Base-by-base conservation (phyloP, 2,113 vertebrate genomes). In the Xyliphius kryptos region DNA sequence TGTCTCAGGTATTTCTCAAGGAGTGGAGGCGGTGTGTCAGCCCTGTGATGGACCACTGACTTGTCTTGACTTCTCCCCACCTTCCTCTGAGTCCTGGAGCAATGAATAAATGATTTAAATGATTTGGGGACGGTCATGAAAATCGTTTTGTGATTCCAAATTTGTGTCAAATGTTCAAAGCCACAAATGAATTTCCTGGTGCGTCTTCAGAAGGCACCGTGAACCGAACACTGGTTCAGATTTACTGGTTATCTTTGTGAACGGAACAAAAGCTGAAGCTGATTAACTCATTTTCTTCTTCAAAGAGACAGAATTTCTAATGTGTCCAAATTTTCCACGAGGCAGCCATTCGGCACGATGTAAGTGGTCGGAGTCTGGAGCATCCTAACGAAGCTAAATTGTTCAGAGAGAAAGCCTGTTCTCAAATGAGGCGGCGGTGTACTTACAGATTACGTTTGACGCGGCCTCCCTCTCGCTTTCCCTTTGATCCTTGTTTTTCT, bases 381-480 rank as follows among this genome's bases (percentile, higher is more conserved):
- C 46, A 8, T 57, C 54, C 36, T 50, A 66, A 65, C 63, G 36
- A 57, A 57, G n/a, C 54, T 21, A 57, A 57, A 51, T 26, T 43
- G 46, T 26, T 38, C 19, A 41, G 63, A 26, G 26, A 57, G 55
- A 36, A 48, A 57, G 53, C 47, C 55, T 57, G 7, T 40, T 43
- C 47, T 52, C 51, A 47, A 37, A 56, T 55, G 22, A 67, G 40
- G 44, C 55, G 48, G 63, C 47, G 17, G 47, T 40, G 44, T 40
- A 48, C 21, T 55, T 49, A n/a, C n/a, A 49, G 66, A 63, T 66
- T 66, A 66, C 52, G 38, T 59, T 57, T 41, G 64, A 67, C 64
- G 49, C 41, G 50, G 16, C 61, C 49, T 43, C 50, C 50, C 36
- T 56, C 22, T 40, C 40, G n/a, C 64, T 56, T 19, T 53, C 38